Evolutionary conservation across 1,140 invertebrate genomes (phyloP).

Genomic region (Drosophila rufa): DNA sequence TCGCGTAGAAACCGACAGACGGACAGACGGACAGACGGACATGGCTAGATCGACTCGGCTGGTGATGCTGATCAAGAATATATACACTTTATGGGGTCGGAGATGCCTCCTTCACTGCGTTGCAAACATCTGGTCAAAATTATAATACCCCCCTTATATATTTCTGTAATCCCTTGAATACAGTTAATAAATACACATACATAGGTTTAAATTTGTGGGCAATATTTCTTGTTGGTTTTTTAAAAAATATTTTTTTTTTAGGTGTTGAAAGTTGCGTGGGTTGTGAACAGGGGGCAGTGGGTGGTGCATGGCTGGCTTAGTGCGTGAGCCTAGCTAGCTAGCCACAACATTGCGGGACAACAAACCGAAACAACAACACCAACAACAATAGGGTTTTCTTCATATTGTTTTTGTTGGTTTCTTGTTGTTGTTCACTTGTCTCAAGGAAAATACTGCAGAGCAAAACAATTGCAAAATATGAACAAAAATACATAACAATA

Average conservation of each 20-base stretch:
- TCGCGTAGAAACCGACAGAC: too few relatives aligned
- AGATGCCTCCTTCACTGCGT: too few relatives aligned
- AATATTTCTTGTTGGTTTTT: too few relatives aligned
- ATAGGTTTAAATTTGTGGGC: too few relatives aligned
- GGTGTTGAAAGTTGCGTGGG: constrained; percentile 15
- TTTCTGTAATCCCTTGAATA: too few relatives aligned
- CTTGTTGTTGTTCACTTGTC: constrained; percentile 62
- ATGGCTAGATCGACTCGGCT: too few relatives aligned
- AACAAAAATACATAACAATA: constrained; percentile 61
- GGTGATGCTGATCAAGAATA: too few relatives aligned
- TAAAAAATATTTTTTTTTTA: background rate
- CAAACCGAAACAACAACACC: constrained; percentile 38
- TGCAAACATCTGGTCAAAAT: too few relatives aligned
- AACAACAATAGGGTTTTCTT: constrained; percentile 31
- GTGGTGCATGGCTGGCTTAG: constrained; percentile 21
- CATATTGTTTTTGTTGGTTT: constrained; percentile 39
- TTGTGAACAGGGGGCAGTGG: background rate
- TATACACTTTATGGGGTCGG: too few relatives aligned
- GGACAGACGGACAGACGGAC: too few relatives aligned
- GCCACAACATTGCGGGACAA: constrained; percentile 69
- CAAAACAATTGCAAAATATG: constrained; percentile 81
- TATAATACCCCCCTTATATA: too few relatives aligned
- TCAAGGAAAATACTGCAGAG: constrained; percentile 77
- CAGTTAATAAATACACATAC: too few relatives aligned
- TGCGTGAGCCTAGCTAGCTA: constrained; percentile 40